These are phyloP conservation scores for Beris morrisii DNA, from an alignment of 2,888 invertebrate species.

Conservation along the genomic window DNA sequence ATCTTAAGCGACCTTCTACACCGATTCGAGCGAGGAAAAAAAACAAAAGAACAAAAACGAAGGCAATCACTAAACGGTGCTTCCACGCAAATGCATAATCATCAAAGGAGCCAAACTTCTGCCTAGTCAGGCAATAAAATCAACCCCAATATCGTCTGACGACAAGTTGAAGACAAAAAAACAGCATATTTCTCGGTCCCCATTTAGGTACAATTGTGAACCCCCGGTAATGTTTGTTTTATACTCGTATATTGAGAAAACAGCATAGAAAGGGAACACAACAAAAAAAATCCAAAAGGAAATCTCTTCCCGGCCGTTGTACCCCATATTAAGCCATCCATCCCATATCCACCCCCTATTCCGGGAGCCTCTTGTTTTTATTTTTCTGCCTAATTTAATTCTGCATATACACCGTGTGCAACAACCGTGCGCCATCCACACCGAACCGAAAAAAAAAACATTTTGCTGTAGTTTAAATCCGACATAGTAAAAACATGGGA, in stretches of 20 bases:
- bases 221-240: slow-evolving; percentile 17
- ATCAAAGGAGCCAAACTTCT: slow-evolving; percentile 4
- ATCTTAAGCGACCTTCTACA: too few relatives aligned
- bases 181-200: slow-evolving; percentile 9
- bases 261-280: slow-evolving; percentile 7
- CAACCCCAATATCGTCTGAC: slow-evolving; percentile 11
- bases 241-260: slow-evolving; percentile 20
- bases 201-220: slow-evolving; percentile 15
- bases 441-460: slow-evolving; percentile 4
- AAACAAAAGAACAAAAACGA: too few relatives aligned
- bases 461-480: too few relatives aligned
- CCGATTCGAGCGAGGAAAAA: too few relatives aligned
- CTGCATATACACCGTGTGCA: slow-evolving; percentile 25
- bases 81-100: too few relatives aligned
- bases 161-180: slow-evolving; percentile 1
- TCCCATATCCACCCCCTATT: not conserved
- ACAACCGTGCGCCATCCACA: slow-evolving; percentile 7
- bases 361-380: slow-evolving; percentile 22
- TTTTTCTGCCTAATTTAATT: slow-evolving; percentile 31
- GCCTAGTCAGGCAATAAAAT: slow-evolving; percentile 27
- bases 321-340: slow-evolving; percentile 25
- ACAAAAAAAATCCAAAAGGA: not conserved
- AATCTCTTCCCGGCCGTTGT: slow-evolving; percentile 5
- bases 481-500: slow-evolving; percentile 5
- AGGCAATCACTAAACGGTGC: too few relatives aligned